Evolutionary conservation across 2,797 vertebrate genomes (phyloP).

Genomic region (Pangasius djambal): DNA sequence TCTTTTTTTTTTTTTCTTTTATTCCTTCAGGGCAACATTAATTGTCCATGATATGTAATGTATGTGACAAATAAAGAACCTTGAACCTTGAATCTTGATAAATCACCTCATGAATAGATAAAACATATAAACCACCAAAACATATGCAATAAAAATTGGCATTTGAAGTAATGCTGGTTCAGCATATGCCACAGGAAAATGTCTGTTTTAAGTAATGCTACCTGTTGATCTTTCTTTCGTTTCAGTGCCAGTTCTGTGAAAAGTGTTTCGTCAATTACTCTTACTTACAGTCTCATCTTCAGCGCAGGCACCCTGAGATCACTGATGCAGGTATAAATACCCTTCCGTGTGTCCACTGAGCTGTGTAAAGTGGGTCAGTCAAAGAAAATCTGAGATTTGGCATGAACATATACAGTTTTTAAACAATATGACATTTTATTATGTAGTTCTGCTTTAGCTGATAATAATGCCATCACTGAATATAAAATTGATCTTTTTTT

Average conservation of each 20-base stretch:
- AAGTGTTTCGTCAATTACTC: conserved; percentile 76
- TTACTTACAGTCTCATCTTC: conserved; percentile 73
- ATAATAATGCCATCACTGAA: not conserved
- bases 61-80: too few relatives aligned
- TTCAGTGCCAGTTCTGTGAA: conserved; percentile 78
- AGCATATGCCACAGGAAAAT: not conserved
- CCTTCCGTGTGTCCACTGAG: not conserved
- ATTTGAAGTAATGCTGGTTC: not conserved
- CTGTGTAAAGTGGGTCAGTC: not conserved
- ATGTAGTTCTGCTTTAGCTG: not conserved
- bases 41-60: not conserved
- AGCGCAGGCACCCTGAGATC: conserved; percentile 65
- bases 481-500: not conserved
- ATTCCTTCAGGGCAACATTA: not conserved
- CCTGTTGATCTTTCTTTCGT: conserved; percentile 2
- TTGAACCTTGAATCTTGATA: too few relatives aligned
- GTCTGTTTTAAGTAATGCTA: not conserved
- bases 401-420: not conserved
- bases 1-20: not conserved
- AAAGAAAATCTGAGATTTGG: not conserved
- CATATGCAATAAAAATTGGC: not conserved
- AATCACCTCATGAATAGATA: conserved; percentile 2
- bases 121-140: not conserved
- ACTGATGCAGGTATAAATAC: conserved; percentile 66
- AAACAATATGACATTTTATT: not conserved